These are phyloP conservation scores for Syngnathus rostellatus DNA, from an alignment of 2,797 vertebrate species.

Conservation along the genomic window DNA sequence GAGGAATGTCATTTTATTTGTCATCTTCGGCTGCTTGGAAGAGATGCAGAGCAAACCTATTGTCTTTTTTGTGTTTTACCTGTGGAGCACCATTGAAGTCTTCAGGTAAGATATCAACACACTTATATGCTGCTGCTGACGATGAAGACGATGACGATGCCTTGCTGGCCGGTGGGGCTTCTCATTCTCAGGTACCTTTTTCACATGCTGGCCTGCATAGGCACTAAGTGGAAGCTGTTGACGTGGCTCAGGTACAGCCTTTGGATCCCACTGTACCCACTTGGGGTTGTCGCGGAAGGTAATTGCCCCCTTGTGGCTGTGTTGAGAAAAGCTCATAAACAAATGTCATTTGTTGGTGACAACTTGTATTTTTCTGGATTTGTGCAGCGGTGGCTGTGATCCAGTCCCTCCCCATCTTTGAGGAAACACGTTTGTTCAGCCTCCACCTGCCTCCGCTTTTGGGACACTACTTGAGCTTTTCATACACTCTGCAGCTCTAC, in stretches of 20 bases:
- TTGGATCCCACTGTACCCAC: constrained; percentile 88
- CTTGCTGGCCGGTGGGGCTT: not conserved
- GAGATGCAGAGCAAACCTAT: constrained; percentile 87
- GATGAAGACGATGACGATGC: not conserved
- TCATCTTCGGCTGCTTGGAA: constrained; percentile 80
- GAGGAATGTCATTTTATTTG: constrained; percentile 85
- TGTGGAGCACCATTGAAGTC: constrained; percentile 83
- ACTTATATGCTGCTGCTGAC: not conserved
- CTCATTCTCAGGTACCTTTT: constrained; percentile 76
- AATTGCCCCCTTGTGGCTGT: not conserved
- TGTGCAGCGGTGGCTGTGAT: constrained; percentile 79
- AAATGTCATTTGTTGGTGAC: not conserved
- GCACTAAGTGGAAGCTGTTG: constrained; percentile 81
- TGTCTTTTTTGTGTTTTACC: constrained; percentile 88
- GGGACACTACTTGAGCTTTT: constrained; percentile 79
- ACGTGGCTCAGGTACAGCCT: constrained; percentile 85
- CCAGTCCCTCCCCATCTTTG: constrained; percentile 86
- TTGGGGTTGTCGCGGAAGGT: constrained; percentile 87
- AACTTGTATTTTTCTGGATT: not conserved
- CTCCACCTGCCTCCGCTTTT: constrained; percentile 73
- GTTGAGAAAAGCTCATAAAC: not conserved
- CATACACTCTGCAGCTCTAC: constrained; percentile 80
- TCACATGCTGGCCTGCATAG: constrained; percentile 85
- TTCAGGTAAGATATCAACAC: constrained; percentile 73
- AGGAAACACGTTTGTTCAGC: constrained; percentile 79